Evolutionary conservation across 2,113 vertebrate species (phyloP).

Genomic region (Pelobates fuscus): DNA sequence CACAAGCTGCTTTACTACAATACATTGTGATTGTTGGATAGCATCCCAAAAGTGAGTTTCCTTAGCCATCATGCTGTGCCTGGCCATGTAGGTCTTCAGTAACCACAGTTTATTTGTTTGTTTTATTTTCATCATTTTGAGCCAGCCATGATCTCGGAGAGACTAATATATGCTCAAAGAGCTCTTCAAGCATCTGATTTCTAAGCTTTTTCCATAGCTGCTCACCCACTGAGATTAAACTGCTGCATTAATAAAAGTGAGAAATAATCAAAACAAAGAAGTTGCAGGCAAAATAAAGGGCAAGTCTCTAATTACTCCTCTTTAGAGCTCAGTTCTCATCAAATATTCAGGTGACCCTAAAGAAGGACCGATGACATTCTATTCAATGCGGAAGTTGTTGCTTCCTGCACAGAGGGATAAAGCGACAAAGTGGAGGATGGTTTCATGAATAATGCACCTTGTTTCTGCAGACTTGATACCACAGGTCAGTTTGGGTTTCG

Average conservation of each 20-base stretch:
- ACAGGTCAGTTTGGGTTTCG: conserved; percentile 23
- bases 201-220: background rate
- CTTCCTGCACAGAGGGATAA: background rate
- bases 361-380: conserved; percentile 57
- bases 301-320: conserved; percentile 56
- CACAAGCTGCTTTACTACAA: background rate
- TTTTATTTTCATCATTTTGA: background rate
- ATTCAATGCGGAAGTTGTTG: conserved; percentile 32
- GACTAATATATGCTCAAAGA: background rate
- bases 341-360: conserved; percentile 64
- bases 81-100: background rate
- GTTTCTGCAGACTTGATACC: background rate
- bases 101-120: no score
- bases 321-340: conserved; percentile 51
- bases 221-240: conserved; percentile 58
- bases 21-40: background rate
- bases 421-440: background rate
- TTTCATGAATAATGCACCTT: conserved; percentile 61
- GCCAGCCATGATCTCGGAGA: background rate
- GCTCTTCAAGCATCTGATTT: conserved; percentile 6
- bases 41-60: background rate
- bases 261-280: conserved; percentile 48
- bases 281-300: conserved; percentile 37
- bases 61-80: background rate
- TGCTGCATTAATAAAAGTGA: conserved; percentile 28